These are phyloP conservation scores for Trichopoda pennipes DNA, from an alignment of 2,888 invertebrate species.

Conservation along the genomic window DNA sequence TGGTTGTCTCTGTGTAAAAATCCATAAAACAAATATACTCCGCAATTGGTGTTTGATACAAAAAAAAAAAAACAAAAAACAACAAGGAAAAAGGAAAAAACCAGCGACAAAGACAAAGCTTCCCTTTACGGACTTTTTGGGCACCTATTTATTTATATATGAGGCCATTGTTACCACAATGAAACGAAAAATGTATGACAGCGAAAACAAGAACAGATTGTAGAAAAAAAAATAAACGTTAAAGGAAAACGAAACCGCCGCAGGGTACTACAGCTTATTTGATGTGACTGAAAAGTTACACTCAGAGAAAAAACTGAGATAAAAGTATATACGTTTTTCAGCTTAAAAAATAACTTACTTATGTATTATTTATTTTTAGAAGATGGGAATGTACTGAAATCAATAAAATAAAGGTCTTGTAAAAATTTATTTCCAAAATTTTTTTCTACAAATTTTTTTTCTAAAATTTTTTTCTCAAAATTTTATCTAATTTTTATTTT, in stretches of 20 bases:
- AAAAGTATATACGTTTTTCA: background rate
- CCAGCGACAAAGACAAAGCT: slow-evolving; percentile 31
- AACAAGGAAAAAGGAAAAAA: background rate
- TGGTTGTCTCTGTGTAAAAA: slow-evolving; percentile 16
- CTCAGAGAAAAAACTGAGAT: slow-evolving; percentile 34
- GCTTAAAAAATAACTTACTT: too few species aligned
- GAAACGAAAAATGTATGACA: slow-evolving; percentile 44
- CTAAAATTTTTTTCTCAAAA: too few species aligned
- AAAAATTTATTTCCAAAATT: too few species aligned
- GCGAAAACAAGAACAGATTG: slow-evolving; percentile 37
- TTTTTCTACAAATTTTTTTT: too few species aligned
- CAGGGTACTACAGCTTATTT: slow-evolving; percentile 50
- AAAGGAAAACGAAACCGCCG: slow-evolving; percentile 27
- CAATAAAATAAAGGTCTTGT: too few species aligned
- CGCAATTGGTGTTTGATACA: slow-evolving; percentile 29
- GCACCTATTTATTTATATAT: slow-evolving; percentile 57
- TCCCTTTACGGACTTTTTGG: slow-evolving; percentile 58
- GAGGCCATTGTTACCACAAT: slow-evolving; percentile 61
- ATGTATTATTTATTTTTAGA: too few species aligned
- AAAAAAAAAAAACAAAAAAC: slow-evolving; percentile 19
- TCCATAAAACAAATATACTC: slow-evolving; percentile 26
- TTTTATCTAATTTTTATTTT: too few species aligned
- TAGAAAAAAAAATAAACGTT: slow-evolving; percentile 18
- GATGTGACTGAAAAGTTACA: slow-evolving; percentile 24
- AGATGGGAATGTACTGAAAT: too few species aligned